phyloP scores from a whole-genome alignment of 2,888 invertebrate species.

The Eudasyphora cyanicolor region DNA sequence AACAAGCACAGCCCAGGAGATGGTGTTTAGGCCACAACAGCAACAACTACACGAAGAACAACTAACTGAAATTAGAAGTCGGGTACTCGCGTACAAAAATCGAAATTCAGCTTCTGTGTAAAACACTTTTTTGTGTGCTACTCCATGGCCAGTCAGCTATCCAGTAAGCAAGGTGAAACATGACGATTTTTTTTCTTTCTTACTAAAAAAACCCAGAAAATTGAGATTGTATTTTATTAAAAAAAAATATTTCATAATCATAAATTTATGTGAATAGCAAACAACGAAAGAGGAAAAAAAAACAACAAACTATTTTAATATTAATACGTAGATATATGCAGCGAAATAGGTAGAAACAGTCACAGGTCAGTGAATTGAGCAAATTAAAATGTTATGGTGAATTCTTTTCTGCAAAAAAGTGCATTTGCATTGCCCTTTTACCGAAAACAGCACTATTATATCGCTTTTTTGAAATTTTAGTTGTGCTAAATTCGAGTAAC shows the following conservation, averaged over 20 bases:
- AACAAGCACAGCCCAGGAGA: slow-evolving; percentile 34
- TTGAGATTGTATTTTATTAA: slow-evolving; percentile 59
- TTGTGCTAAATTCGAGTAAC: too few relatives aligned
- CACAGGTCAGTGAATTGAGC: neutral
- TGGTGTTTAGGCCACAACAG: slow-evolving; percentile 49
- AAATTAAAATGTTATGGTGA: neutral
- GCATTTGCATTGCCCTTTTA: too few relatives aligned
- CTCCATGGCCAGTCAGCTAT: too few relatives aligned
- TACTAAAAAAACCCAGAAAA: slow-evolving; percentile 14
- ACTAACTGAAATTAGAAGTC: slow-evolving; percentile 55
- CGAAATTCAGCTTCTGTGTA: slow-evolving; percentile 62
- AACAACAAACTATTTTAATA: neutral
- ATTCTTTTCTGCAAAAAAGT: neutral
- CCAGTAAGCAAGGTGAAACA: slow-evolving; percentile 46
- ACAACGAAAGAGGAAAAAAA: slow-evolving; percentile 32
- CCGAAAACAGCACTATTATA: too few relatives aligned
- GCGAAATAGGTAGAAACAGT: neutral
- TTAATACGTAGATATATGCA: neutral
- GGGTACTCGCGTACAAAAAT: slow-evolving; percentile 27
- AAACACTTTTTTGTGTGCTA: slow-evolving; percentile 37
- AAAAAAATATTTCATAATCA: slow-evolving; percentile 60
- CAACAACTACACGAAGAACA: slow-evolving; percentile 24
- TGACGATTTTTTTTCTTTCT: too few relatives aligned
- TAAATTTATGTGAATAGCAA: slow-evolving; percentile 53
- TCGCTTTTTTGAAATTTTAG: too few relatives aligned